Conservation (phyloP, 92 coral and sea anemone species). For the Actinernus sp. region DNA sequence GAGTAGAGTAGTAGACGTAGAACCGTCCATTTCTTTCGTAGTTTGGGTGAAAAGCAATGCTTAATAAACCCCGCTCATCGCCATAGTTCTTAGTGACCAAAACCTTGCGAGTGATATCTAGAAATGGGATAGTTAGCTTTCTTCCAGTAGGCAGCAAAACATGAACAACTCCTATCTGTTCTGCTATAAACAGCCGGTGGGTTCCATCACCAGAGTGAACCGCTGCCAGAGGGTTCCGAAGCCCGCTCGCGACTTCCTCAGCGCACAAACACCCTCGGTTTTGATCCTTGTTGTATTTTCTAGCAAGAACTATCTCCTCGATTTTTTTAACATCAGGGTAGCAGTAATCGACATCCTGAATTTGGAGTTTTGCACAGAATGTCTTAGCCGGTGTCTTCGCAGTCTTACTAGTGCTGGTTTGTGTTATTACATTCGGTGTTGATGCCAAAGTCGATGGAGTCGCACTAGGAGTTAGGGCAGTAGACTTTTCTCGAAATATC, state of each 20-base stretch:
- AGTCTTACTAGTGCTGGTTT: neutral
- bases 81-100: constrained; percentile 59
- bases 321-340: constrained; percentile 76
- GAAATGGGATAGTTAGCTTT: constrained; percentile 57
- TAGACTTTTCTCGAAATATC: constrained; percentile 37
- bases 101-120: constrained; percentile 76
- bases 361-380: constrained; percentile 56
- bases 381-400: constrained; percentile 3
- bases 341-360: constrained; percentile 76
- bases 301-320: constrained; percentile 40
- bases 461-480: neutral
- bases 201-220: constrained; percentile 88
- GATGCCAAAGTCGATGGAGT: neutral
- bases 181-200: constrained; percentile 84
- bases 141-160: constrained; percentile 61
- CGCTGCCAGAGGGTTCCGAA: constrained; percentile 85
- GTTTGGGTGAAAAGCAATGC: constrained; percentile 86
- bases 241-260: constrained; percentile 66
- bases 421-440: neutral
- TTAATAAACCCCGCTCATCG: constrained; percentile 89
- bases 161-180: constrained; percentile 80
- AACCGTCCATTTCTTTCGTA: constrained; percentile 73
- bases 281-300: constrained; percentile 44
- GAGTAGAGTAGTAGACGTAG: constrained; percentile 84
- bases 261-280: constrained; percentile 77